Base-by-base conservation (phyloP, 2,113 vertebrate species). In the Pelodiscus sinensis region DNA sequence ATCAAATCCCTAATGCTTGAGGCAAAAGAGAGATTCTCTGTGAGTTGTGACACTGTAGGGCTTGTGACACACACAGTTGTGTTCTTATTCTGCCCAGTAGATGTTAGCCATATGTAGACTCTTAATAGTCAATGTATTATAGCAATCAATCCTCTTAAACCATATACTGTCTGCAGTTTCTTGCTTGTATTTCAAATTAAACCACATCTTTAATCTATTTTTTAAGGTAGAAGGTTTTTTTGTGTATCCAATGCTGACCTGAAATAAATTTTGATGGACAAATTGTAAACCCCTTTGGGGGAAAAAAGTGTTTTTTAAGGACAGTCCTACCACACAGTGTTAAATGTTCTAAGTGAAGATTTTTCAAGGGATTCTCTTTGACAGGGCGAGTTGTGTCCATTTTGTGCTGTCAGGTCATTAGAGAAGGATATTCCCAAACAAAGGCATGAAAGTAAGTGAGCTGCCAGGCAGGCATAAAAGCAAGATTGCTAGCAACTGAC, bases 401-500 rank as follows among this genome's bases (percentile, higher is more conserved):
- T 58, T 79, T 84, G 55, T 81, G 92, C 78, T 88, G 71, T 58
- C n/a, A 78, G n/a, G 35, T 62, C 58, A 31, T 55, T 86, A 60
- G 84, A n/a, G 83, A 90, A 83, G 65, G 84, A 15, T 31, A 5
- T 90, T 88, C 85, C 58, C 86, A 88, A 84, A 1, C 68, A 91
- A 93, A 85, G 80, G 71, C 31, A 51, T 50, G 9, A 90, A 68
- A 96, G 85, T 22, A 14, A 90, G 87, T 2, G 51, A 86, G 16
- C 81, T 91, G 92, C 82, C 81, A 18, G 3, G 81, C 38, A 73
- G 90, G 85, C 60, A 84, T 27, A 84, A 94, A 93, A 92, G 79
- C 93, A 22, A 58, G 81, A 92, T 94, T 82, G 10, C 80, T 91
- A 90, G 87, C 81, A 81, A 54, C 11, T 85, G 93, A 87, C 82